These are phyloP conservation scores for Cassiopea andromeda DNA, from an alignment of 30 jellyfish, hydroid and myxozoan species.

Conservation along the genomic window DNA sequence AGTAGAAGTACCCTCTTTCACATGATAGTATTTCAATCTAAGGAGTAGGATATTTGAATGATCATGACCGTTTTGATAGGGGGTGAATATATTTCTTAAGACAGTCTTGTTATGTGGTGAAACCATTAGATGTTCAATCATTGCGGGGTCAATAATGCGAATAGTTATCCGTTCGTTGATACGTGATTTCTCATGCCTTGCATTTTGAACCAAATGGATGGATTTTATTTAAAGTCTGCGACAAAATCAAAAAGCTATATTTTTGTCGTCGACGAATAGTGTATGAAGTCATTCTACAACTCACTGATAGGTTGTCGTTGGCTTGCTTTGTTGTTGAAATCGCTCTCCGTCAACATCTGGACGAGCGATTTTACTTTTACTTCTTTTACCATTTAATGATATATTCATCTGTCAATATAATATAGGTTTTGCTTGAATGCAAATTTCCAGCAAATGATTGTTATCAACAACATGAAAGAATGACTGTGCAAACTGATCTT, in stretches of 20 bases:
- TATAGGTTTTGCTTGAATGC: not conserved
- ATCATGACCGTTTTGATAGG: not conserved
- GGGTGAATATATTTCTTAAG: not conserved
- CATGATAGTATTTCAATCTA: not conserved
- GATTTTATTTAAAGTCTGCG: no score
- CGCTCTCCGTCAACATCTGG: constrained; percentile 34
- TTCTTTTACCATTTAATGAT: not conserved
- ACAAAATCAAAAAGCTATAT: no score
- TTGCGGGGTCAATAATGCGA: constrained; percentile 8
- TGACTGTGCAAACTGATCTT: not conserved
- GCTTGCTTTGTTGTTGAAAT: constrained; percentile 10
- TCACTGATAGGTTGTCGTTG: not conserved
- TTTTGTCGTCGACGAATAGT: not conserved
- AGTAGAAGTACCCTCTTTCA: not conserved
- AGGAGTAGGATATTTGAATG: not conserved
- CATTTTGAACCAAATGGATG: not conserved
- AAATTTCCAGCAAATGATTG: not conserved
- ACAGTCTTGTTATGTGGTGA: not conserved
- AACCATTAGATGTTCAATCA: constrained; percentile 3
- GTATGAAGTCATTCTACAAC: not conserved
- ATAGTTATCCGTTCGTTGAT: not conserved
- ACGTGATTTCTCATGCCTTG: not conserved
- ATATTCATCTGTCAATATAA: not conserved
- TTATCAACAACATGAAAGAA: not conserved
- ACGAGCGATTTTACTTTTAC: not conserved